A percentile compares a stretch with the other conserved stretches of the same genome.
phyloP scores from a whole-genome alignment of 2,888 invertebrate genomes.

The Lycophotia porphyrea region DNA sequence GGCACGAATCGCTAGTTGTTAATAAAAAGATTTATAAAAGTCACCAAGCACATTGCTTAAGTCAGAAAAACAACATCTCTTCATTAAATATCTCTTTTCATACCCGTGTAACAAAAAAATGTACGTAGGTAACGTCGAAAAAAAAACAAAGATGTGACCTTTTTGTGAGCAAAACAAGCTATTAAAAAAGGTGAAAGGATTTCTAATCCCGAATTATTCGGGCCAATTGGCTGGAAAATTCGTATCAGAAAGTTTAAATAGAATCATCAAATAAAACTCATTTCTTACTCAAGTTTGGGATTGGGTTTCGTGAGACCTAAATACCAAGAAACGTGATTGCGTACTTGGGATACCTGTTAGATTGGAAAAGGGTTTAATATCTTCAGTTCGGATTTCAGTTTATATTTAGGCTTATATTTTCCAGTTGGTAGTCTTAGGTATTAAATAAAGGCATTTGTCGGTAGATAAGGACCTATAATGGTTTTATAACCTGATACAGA shows the following conservation, averaged over 20 bases:
- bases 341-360: slow-evolving; percentile 10
- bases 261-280: slow-evolving; percentile 11
- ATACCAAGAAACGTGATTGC: slow-evolving; percentile 11
- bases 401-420: slow-evolving; percentile 9
- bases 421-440: neutral
- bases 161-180: slow-evolving; percentile 8
- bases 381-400: neutral
- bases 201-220: slow-evolving; percentile 29
- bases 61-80: neutral
- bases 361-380: slow-evolving; percentile 15
- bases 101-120: neutral
- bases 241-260: slow-evolving; percentile 26
- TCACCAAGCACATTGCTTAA: neutral
- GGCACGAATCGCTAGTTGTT: neutral
- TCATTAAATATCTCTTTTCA: neutral
- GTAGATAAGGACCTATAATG: neutral
- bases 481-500: neutral
- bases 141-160: neutral
- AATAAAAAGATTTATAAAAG: neutral
- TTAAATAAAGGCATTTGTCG: too few species aligned
- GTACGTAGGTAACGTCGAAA: too few species aligned
- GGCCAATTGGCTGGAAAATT: slow-evolving; percentile 32
- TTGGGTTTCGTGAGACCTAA: slow-evolving; percentile 10
- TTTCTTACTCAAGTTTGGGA: slow-evolving; percentile 11
- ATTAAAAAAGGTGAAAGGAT: slow-evolving; percentile 35